Base-by-base conservation (phyloP, 1,140 invertebrate species). In the Microvelia longipes region DNA sequence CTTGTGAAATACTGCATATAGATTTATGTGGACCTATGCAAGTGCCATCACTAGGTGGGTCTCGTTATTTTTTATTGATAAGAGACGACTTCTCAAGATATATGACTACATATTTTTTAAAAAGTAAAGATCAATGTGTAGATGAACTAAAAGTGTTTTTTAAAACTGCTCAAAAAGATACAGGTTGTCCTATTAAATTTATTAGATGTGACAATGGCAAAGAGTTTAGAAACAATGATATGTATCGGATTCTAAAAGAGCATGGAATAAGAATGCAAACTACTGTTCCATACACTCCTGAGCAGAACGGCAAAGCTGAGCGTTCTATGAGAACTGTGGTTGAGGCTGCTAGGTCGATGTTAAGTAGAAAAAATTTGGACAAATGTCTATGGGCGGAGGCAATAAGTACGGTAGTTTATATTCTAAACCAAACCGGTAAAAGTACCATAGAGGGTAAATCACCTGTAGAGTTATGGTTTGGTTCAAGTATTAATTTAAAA, bases 381-480 rank as follows among this genome's bases (percentile, higher is more conserved):
- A 64, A 64, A 64, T 15, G 2, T 25, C 5, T 64, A 5, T 64
- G 15, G 11, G 77, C 11, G 68, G 74, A 28, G 69, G 70, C 26
- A 14, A 29, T 50, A 24, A 30, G 19, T 27, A 35, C 67, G 2
- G 67, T 29, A 13, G 67, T n/a, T 30, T 50, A 50, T 27, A 28
- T 50, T 13, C 25, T 68, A 24, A 68, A 68, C 25, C 30, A 24
- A 64, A 26, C 25, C 5, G 62, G 62, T 24, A 64, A 64, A 24
- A 13, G 5, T 11, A 24, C 11, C 14, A 26, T 71, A 14, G 5
- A 19, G 5, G 66, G 67, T 13, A 73, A 35, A 30, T 74, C 74
- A 19, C 74, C 72, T 28, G 68, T 70, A 27, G 75, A 77, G 50
- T 25, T 74, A n/a, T 73, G 73, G 67, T 75, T 26, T 68, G 68